Conservation (phyloP, 2,113 vertebrate genomes). For the Aspidoscelis tigris region DNA sequence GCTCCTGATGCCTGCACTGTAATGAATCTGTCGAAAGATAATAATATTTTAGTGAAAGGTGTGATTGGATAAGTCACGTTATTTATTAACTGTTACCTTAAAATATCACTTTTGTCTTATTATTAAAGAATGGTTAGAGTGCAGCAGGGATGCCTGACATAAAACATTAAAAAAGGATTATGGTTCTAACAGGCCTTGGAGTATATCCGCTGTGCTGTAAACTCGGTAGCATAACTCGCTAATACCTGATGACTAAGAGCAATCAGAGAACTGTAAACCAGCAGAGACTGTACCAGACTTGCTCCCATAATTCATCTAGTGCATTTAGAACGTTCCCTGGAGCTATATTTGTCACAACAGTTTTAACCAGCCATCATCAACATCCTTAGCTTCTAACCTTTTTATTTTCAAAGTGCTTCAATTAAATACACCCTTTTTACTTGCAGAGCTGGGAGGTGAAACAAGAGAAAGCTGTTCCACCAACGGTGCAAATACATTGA, state of each 20-base stretch:
- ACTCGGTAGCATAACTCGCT: slow-evolving; percentile 45
- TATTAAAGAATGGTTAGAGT: slow-evolving; percentile 79
- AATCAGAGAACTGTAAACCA: slow-evolving; percentile 17
- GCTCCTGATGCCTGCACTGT: slow-evolving; percentile 75
- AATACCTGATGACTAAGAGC: slow-evolving; percentile 18
- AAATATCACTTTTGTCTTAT: slow-evolving; percentile 88
- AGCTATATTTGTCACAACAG: slow-evolving; percentile 42
- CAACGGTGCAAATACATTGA: not conserved
- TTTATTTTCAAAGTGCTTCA: slow-evolving; percentile 40
- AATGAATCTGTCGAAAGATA: slow-evolving; percentile 96
- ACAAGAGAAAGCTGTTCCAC: slow-evolving; percentile 1
- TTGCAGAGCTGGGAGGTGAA: not conserved
- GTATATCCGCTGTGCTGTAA: slow-evolving; percentile 21
- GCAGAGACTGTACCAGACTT: slow-evolving; percentile 31
- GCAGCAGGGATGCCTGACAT: slow-evolving; percentile 80
- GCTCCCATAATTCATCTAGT: slow-evolving; percentile 18
- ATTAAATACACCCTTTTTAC: not conserved
- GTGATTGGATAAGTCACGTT: slow-evolving; percentile 86
- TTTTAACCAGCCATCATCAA: slow-evolving; percentile 20
- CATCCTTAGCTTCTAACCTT: slow-evolving; percentile 40
- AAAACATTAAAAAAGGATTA: slow-evolving; percentile 80
- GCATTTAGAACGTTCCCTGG: slow-evolving; percentile 38
- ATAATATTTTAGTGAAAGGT: slow-evolving; percentile 86
- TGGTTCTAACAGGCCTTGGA: slow-evolving; percentile 63
- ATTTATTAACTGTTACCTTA: slow-evolving; percentile 91